A percentile compares a stretch with the other conserved stretches of the same genome.
Evolutionary conservation across 2,888 invertebrate species (phyloP).

Genomic region (Ethmia dodecea): DNA sequence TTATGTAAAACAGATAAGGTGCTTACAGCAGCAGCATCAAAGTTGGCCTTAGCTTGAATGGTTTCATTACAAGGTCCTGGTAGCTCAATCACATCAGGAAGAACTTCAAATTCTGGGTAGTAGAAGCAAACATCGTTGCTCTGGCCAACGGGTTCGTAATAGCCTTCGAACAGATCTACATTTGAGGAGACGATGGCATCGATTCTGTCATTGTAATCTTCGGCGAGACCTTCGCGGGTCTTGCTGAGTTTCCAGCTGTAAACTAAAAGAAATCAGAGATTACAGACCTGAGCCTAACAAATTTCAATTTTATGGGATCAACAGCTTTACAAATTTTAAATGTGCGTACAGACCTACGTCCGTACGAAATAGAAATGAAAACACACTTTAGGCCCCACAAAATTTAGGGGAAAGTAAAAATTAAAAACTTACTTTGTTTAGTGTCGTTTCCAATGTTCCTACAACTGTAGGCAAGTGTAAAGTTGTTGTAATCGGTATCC

Average conservation of each 20-base stretch:
- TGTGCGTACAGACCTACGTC: too few relatives aligned
- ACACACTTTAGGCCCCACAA: too few relatives aligned
- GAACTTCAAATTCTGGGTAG: conserved; percentile 43
- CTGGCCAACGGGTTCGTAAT: conserved; percentile 44
- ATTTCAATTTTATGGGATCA: too few relatives aligned
- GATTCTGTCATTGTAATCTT: conserved; percentile 29
- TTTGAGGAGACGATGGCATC: conserved; percentile 31
- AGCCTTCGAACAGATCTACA: conserved; percentile 40
- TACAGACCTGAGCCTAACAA: too few relatives aligned
- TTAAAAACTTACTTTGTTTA: conserved; percentile 51
- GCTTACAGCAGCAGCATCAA: conserved; percentile 39
- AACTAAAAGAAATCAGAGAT: conserved; percentile 31
- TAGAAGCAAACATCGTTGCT: conserved; percentile 49
- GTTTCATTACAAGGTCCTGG: conserved; percentile 42
- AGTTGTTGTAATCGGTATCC: conserved; percentile 79
- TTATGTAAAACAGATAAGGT: background rate
- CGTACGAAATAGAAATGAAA: too few relatives aligned
- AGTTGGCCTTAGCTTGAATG: conserved; percentile 40
- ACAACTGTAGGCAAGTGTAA: conserved; percentile 81
- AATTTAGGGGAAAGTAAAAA: too few relatives aligned
- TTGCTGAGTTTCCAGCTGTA: conserved; percentile 61
- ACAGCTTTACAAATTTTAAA: too few relatives aligned
- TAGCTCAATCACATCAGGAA: conserved; percentile 36
- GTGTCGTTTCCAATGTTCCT: conserved; percentile 30
- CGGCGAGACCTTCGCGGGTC: conserved; percentile 33